phyloP scores from a whole-genome alignment of 2,797 vertebrate species.

The Acanthiza pusilla region DNA sequence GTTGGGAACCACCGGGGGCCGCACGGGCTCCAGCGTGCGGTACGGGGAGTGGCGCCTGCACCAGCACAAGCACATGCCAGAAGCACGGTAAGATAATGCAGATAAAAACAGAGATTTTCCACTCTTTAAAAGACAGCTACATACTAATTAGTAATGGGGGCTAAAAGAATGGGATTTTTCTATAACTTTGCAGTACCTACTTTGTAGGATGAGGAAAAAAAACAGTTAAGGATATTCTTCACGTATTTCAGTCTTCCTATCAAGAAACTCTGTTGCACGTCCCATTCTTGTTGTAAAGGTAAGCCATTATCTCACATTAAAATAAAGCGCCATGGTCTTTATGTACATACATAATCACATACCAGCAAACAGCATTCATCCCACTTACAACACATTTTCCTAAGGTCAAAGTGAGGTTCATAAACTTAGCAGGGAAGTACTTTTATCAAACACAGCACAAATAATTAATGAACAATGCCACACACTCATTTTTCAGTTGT shows the following conservation, averaged over 20 bases:
- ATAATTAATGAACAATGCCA: background rate
- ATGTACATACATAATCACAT: background rate
- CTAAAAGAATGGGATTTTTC: background rate
- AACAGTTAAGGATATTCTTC: background rate
- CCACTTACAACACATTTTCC: background rate
- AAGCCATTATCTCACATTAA: background rate
- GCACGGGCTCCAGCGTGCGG: slow-evolving; percentile 97
- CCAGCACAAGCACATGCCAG: slow-evolving; percentile 62
- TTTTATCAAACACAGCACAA: background rate
- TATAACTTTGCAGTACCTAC: background rate
- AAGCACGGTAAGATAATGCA: background rate
- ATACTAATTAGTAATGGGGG: fast-evolving
- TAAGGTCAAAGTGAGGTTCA: background rate
- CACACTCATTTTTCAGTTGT: background rate
- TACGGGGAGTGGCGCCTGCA: slow-evolving; percentile 98
- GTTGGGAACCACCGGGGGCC: slow-evolving; percentile 97
- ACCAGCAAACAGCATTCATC: background rate
- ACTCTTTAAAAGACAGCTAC: background rate
- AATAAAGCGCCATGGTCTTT: background rate
- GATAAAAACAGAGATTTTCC: background rate
- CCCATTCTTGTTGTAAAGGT: background rate
- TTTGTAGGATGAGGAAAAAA: background rate
- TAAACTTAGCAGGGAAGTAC: background rate
- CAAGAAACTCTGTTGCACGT: background rate
- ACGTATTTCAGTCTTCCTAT: background rate